Conservation (phyloP, 2,888 invertebrate species). For the Melipona beecheii region DNA sequence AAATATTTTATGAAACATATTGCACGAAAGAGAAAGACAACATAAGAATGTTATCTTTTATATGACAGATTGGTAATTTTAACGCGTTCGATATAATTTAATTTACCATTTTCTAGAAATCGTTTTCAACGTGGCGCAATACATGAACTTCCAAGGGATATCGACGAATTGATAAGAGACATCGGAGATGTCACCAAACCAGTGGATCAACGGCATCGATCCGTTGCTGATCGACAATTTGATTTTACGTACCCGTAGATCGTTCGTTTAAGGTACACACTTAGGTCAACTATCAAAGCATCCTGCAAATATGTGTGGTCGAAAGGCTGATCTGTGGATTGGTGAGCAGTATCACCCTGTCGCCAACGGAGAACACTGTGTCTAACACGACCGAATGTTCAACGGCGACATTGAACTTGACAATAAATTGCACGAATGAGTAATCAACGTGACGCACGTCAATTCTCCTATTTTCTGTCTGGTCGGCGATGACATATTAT, state of each 20-base stretch:
- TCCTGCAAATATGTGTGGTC: conserved; percentile 95
- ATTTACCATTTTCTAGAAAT: conserved; percentile 85
- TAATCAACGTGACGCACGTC: not conserved
- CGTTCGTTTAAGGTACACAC: conserved; percentile 90
- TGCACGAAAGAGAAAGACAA: too few species aligned
- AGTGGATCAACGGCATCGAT: conserved; percentile 86
- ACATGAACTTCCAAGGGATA: conserved; percentile 98
- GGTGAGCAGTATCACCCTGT: conserved; percentile 23
- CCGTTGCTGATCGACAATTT: conserved; percentile 37
- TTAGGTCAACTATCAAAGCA: conserved; percentile 98
- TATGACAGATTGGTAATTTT: too few species aligned
- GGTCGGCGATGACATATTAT: too few species aligned
- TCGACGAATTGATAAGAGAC: conserved; percentile 94
- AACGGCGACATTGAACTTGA: conserved; percentile 52
- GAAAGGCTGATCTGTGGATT: conserved; percentile 87
- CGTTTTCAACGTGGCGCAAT: conserved; percentile 97
- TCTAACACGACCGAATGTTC: conserved; percentile 67
- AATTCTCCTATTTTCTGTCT: not conserved
- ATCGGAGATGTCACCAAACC: conserved; percentile 97
- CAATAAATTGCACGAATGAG: conserved; percentile 72
- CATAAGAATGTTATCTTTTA: too few species aligned
- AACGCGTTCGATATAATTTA: too few species aligned
- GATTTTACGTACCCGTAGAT: conserved; percentile 75
- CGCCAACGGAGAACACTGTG: conserved; percentile 76
- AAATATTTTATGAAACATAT: too few species aligned